A percentile compares a stretch with the other conserved stretches of the same genome.
These are phyloP conservation scores for Pachymerium ferrugineum DNA, from an alignment of 2,888 invertebrate genomes.

Conservation along the genomic window DNA sequence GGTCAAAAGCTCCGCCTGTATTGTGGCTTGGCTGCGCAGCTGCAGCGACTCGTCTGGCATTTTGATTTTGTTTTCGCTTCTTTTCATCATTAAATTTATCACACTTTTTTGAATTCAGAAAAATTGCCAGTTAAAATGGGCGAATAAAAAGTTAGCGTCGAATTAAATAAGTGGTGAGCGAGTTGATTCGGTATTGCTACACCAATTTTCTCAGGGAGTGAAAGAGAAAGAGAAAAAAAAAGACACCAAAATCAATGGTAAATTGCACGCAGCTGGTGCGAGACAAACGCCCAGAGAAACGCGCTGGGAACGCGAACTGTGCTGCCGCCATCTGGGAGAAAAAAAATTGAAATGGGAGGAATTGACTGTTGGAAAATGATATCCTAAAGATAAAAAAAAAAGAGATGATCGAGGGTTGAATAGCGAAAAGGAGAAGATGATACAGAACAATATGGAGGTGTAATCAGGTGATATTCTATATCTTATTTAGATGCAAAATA, in stretches of 20 bases:
- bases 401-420: constrained; percentile 15
- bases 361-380: constrained; percentile 27
- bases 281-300: constrained; percentile 15
- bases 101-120: not conserved
- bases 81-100: constrained; percentile 6
- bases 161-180: constrained; percentile 4
- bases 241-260: constrained; percentile 27
- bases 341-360: constrained; percentile 26
- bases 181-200: constrained; percentile 17
- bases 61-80: constrained; percentile 15
- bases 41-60: constrained; percentile 2
- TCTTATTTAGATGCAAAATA: constrained; percentile 23
- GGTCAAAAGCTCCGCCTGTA: constrained; percentile 15
- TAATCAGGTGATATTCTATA: constrained; percentile 4
- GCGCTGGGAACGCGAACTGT: constrained; percentile 5
- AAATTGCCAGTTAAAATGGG: not conserved
- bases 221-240: not conserved
- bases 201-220: not conserved
- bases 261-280: constrained; percentile 27
- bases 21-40: not conserved
- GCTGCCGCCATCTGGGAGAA: constrained; percentile 22
- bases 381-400: constrained; percentile 23
- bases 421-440: constrained; percentile 15
- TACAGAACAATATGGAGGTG: constrained; percentile 15
- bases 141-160: no score